Conservation (phyloP, 2,113 vertebrate species). For the Helogale parvula region DNA sequence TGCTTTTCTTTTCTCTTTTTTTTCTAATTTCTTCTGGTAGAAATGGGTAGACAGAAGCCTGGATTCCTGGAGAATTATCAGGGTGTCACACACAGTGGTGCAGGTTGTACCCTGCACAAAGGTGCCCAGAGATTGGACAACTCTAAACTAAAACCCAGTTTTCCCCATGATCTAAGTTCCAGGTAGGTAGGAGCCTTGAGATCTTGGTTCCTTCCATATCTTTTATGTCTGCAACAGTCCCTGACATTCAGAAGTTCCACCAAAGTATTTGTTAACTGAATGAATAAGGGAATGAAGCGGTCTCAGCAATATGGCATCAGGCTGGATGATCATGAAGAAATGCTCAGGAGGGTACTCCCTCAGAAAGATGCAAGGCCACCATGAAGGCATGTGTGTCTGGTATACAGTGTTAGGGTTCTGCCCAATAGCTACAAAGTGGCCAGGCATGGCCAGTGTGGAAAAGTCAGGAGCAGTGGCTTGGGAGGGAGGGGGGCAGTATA, state of each 20-base stretch:
- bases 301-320: neutral
- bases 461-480: neutral
- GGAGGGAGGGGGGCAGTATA: neutral
- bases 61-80: neutral
- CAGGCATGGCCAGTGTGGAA: neutral
- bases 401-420: neutral
- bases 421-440: neutral
- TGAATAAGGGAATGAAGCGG: neutral
- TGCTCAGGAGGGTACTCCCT: neutral
- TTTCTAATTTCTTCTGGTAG: neutral
- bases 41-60: neutral
- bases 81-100: neutral
- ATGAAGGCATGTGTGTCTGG: accelerated
- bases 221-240: neutral
- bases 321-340: neutral
- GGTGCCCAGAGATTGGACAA: neutral
- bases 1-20: neutral
- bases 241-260: neutral
- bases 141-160: neutral
- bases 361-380: neutral
- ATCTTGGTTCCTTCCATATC: neutral
- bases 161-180: neutral
- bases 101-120: neutral
- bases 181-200: neutral
- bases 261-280: neutral